Evolutionary conservation across 2,113 vertebrate species (phyloP).

Genomic region (Rhinopithecus roxellana): DNA sequence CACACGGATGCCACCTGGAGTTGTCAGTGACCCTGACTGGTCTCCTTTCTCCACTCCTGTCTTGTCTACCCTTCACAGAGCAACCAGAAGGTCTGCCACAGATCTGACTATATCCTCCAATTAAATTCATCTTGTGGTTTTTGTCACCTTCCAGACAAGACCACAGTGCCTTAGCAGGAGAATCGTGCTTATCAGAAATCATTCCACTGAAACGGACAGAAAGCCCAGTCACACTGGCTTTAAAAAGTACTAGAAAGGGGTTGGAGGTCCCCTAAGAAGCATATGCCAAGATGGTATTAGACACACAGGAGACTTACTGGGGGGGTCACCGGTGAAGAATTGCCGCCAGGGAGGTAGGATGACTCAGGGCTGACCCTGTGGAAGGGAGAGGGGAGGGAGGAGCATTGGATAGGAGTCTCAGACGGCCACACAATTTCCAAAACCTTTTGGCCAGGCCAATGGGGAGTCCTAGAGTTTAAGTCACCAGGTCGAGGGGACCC

Average conservation of each 20-base stretch:
- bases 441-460: background rate
- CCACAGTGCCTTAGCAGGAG: background rate
- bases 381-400: background rate
- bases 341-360: background rate
- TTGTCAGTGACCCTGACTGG: no score
- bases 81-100: background rate
- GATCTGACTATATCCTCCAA: background rate
- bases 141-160: background rate
- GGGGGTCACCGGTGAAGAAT: background rate
- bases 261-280: background rate
- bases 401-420: background rate
- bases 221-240: background rate
- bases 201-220: background rate
- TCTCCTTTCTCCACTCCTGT: background rate
- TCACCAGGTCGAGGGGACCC: background rate
- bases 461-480: no score
- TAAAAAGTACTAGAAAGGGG: background rate
- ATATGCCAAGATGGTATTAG: background rate
- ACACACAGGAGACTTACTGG: background rate
- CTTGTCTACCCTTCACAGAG: background rate
- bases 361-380: background rate
- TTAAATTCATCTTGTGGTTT: background rate
- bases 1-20: fast-evolving
- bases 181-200: background rate
- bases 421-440: background rate